phyloP scores from a whole-genome alignment of 2,113 vertebrate species.

The Ginglymostoma cirratum region DNA sequence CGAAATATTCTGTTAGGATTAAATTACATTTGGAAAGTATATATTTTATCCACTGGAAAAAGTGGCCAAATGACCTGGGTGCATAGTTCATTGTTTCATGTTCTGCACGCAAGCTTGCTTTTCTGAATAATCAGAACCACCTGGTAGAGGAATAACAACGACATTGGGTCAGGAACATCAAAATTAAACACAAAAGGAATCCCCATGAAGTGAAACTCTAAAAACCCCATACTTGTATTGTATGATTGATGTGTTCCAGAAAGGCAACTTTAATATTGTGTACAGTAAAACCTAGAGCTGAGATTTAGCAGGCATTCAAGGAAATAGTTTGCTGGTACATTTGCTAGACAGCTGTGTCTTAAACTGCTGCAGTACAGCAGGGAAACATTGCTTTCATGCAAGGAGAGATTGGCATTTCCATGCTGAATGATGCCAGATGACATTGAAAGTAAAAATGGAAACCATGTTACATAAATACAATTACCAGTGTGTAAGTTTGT shows the following conservation, averaged over 20 bases:
- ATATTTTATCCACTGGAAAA: conserved; percentile 54
- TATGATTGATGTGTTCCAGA: conserved; percentile 57
- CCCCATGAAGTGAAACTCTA: conserved; percentile 51
- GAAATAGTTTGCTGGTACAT: conserved; percentile 48
- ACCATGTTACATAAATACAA: conserved; percentile 28
- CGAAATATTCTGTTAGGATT: conserved; percentile 42
- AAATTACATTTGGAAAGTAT: conserved; percentile 50
- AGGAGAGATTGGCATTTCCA: conserved; percentile 37
- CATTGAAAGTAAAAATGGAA: conserved; percentile 19
- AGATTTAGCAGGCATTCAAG: conserved; percentile 55
- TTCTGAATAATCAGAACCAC: conserved; percentile 63
- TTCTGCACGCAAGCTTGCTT: conserved; percentile 54
- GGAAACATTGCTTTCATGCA: conserved; percentile 52
- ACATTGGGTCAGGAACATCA: conserved; percentile 53
- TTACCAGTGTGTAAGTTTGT: not conserved
- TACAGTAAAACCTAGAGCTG: conserved; percentile 49
- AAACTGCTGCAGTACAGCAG: conserved; percentile 47
- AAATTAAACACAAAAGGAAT: conserved; percentile 52
- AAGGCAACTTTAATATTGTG: conserved; percentile 48
- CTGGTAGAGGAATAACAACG: conserved; percentile 52
- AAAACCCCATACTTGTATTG: conserved; percentile 53
- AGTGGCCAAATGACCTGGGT: conserved; percentile 49
- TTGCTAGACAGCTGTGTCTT: conserved; percentile 57
- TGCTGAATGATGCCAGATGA: conserved; percentile 32
- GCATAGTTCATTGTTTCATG: conserved; percentile 57